Conservation (phyloP, 2,113 vertebrate species). For the Prochilodus magdalenae region DNA sequence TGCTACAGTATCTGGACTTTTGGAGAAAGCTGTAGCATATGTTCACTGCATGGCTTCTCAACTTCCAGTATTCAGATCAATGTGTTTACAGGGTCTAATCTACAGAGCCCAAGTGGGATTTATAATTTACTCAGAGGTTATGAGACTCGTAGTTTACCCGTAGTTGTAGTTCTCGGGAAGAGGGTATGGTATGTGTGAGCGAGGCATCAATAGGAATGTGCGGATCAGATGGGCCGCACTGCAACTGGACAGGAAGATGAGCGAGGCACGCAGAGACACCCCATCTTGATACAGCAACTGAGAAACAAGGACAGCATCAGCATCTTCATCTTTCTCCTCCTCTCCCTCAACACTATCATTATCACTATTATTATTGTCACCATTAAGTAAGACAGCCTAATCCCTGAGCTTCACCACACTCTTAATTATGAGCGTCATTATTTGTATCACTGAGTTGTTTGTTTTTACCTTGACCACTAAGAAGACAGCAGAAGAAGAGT, state of each 20-base stretch:
- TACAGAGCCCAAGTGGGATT: no score
- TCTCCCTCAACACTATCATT: neutral
- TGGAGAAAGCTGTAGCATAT: no score
- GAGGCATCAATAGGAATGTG: slow-evolving; percentile 88
- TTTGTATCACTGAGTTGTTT: neutral
- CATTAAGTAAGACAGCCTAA: no score
- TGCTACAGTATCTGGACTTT: no score
- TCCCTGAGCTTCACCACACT: neutral
- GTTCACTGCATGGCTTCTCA: no score
- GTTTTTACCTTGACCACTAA: slow-evolving; percentile 87
- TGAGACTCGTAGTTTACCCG: slow-evolving; percentile 76
- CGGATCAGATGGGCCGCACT: slow-evolving; percentile 81
- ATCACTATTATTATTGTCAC: no score
- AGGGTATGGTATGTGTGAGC: slow-evolving; percentile 81
- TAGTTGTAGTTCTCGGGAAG: slow-evolving; percentile 83
- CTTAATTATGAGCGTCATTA: neutral
- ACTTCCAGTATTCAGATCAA: no score
- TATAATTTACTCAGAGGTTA: no score
- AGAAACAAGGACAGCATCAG: neutral
- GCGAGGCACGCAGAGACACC: slow-evolving; percentile 77
- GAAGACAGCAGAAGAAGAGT: slow-evolving; percentile 90
- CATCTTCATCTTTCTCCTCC: neutral
- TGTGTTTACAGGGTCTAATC: no score
- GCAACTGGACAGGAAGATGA: slow-evolving; percentile 85
- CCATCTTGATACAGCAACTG: slow-evolving; percentile 83